Evolutionary conservation across 2,888 invertebrate species (phyloP), one percentile per base, ranked within the genome.

Genomic region (Liopterus haemorrhoidalis): DNA sequence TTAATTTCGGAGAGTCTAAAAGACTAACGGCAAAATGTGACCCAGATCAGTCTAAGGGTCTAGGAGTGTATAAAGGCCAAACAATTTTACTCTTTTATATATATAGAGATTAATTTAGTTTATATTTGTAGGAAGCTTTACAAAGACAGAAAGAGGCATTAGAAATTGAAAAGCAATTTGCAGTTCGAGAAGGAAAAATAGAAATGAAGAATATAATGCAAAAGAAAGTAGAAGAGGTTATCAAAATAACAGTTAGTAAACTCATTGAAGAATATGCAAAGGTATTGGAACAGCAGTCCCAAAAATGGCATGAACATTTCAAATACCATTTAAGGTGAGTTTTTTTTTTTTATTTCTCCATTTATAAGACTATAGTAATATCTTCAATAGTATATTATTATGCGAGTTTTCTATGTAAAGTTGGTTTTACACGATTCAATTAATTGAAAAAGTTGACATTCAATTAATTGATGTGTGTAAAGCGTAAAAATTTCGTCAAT

Each of bases 221-320:
- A 35, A 25, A 50, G 2, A 57, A 53, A 48, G 35, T 64, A 2
- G 54, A 59, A 21, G 24, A 44, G 14, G 63, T 61, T 22, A 56
- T 64, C 6, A 41, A 53, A 8, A 55, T 56, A 27, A 57, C 61
- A 1, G 59, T 61, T 4, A 41, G 52, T 16, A 50, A 49, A 25
- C 48, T 67, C 43, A 61, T 61, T 0, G 50, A 46, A 30, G 52
- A 60, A 39, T 65, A 62, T 45, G 39, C 62, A 20, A 36, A 48
- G 3, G 57, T 63, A 41, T 37, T 64, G 22, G 43, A 54, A 8
- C 48, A 54, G 14, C 64, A 67, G 50, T 62, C 64, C 28, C 44
- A 53, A 11, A 46, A 58, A 14, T 25, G 65, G 28, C 48, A 52
- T 2, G 47, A 47, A 19, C 54, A 57, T 32, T 64, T 61, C 40